Base-by-base conservation (phyloP, 2,113 vertebrate species). In the Taurulus bubalis region DNA sequence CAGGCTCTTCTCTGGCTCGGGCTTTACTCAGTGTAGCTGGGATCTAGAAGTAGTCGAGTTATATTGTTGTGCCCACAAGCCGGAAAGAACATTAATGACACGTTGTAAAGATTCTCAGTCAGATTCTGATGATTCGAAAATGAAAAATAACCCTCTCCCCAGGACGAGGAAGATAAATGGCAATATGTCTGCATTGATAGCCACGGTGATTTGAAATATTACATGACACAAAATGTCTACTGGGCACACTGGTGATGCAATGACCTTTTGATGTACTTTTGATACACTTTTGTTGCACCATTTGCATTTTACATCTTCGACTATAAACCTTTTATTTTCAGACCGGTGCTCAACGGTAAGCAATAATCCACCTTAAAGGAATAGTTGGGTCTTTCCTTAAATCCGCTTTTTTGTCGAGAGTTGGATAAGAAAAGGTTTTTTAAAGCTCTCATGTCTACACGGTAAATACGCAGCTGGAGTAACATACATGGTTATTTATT, bases 1-100 rank as follows among this genome's bases (percentile, higher is more conserved):
- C 69, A 59, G 38, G 56, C 66, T 75, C 51, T 45, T 51, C 75
- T 47, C 64, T 75, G 47, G 16, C 74, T 77, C 32, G 1, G 0
- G 14, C 40, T 65, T 18, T 10, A 58, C 59, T 66, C 34, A 34
- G 32, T 28, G 0, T 7, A 62, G 58, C 24, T 62, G 77, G 10
- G 55, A 62, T 71, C 18, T 32, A 22, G 8, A 70, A 58, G 9
- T 14, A 26, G 63, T 49, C 2, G 11, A 56, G 69, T 32, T 30
- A 1, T 62, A 38, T 2, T 28, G 8, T 34, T 53, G 8, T 42
- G 49, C 26, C 60, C 28, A 20, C 42, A 36, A 40, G 47, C 28
- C 34, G 11, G 26, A 59, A 36, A 26, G 22, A 38, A 32, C 18
- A 32, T 60, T 28, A 38, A 47, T 49, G n/a, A 15, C 28, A 16